phyloP scores from a whole-genome alignment of 2,888 invertebrate genomes.

The Steromphala cineraria region DNA sequence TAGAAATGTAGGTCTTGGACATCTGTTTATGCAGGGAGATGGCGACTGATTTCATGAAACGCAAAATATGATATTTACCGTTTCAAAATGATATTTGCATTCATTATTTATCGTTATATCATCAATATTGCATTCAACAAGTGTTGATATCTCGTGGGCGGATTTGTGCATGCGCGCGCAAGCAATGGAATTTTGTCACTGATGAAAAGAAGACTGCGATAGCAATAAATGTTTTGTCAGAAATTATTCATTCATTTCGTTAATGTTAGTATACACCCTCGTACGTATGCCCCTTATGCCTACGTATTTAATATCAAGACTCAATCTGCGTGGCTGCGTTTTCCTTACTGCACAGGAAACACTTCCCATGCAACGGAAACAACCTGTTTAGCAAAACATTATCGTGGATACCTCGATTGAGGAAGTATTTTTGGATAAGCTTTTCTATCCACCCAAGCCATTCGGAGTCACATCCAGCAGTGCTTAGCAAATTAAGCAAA shows the following conservation, averaged over 20 bases:
- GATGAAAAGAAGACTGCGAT: too few relatives aligned
- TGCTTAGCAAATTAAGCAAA: too few relatives aligned
- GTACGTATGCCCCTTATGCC: neutral
- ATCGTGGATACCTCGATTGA: neutral
- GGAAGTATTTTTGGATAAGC: neutral
- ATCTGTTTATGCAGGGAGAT: neutral
- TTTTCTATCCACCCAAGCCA: neutral
- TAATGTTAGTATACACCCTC: too few relatives aligned
- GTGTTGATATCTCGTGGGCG: conserved; percentile 38
- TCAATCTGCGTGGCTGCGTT: too few relatives aligned
- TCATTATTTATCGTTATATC: neutral
- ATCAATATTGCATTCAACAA: conserved; percentile 21
- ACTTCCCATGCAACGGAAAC: neutral
- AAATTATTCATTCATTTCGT: too few relatives aligned
- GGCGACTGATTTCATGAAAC: too few relatives aligned
- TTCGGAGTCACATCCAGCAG: too few relatives aligned
- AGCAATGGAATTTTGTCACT: conserved; percentile 20
- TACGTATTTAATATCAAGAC: neutral
- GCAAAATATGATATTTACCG: too few relatives aligned
- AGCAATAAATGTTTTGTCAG: too few relatives aligned
- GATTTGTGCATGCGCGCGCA: conserved; percentile 32
- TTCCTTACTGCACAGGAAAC: neutral
- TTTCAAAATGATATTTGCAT: too few relatives aligned
- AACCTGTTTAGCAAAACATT: conserved; percentile 15
- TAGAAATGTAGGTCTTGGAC: conserved; percentile 1